Base-by-base conservation (phyloP, 2,888 invertebrate genomes). In the Agrilus biguttatus region DNA sequence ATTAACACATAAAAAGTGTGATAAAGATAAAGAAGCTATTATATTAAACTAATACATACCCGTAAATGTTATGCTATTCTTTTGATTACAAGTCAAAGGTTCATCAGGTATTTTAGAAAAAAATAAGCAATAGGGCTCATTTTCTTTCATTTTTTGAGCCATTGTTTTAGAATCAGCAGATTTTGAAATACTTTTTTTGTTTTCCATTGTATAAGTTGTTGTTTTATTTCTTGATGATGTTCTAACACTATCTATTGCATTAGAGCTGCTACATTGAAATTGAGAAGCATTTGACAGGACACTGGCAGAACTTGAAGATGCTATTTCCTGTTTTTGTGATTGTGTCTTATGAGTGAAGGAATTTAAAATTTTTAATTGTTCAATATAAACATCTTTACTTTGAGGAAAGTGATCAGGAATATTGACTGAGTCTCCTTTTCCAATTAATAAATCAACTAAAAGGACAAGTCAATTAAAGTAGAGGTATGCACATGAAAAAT, bases 101-200 rank as follows among this genome's bases (percentile, higher is more conserved):
- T 75, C 72, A 47, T 75, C 75, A 0, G 77, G 75, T 2, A 88
- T 78, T 14, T 79, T 76, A 0, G 85, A 82, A 19, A 83, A 78
- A 61, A 89, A 88, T 50, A 84, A 66, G 55, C 83, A 71, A 51
- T 82, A 87, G 0, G 88, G 88, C 1, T 75, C 75, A 8, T 78
- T 75, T 0, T 72, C 69, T 14, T 74, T 70, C 54, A 83, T 71
- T 57, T 84, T 83, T 12, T 70, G 66, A 0, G 75, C 73, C 75
- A 84, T 81, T 39, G 73, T 66, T 32, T 76, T 76, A 7, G 32
- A 23, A n/a, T 33, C 32, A 21, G 5, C 0, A 3, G 32, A 13
- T 13, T 40, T 40, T 41, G 47, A 36, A 28, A 39, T 42, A 42
- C 69, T 70, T 0, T 77, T 75, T 0, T 69, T 59, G 0, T 77